Conservation (phyloP, 2,113 vertebrate species). For the Notothenia coriiceps region DNA sequence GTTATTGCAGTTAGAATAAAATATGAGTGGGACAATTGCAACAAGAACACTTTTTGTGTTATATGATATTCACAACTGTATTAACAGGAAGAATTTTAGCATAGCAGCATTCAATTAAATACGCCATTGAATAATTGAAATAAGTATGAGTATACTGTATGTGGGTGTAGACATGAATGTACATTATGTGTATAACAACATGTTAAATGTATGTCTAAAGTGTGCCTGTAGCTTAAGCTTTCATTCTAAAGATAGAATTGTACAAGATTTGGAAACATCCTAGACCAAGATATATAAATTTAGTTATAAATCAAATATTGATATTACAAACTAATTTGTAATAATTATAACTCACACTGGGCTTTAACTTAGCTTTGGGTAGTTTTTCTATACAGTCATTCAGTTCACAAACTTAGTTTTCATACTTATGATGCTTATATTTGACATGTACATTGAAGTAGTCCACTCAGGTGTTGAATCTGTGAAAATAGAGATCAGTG, state of each 20-base stretch:
- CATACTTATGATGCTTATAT: not conserved
- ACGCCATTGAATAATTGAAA: no score
- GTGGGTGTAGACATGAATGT: not conserved
- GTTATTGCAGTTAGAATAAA: not conserved
- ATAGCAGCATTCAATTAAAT: not conserved
- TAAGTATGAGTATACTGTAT: not conserved
- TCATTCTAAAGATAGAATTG: not conserved
- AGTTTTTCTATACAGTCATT: not conserved
- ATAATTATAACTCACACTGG: not conserved
- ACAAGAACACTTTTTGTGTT: not conserved
- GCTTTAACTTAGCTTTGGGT: not conserved
- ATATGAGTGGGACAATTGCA: not conserved
- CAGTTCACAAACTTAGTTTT: not conserved
- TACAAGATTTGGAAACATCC: not conserved
- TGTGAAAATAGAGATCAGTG: not conserved
- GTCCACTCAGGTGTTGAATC: not conserved
- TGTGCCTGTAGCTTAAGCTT: not conserved
- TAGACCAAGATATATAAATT: not conserved
- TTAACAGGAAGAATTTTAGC: no score
- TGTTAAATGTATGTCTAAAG: not conserved
- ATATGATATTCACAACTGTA: not conserved
- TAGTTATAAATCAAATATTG: not conserved
- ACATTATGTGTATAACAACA: not conserved
- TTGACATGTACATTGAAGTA: no score
- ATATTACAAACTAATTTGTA: not conserved